Conservation (phyloP, 92 coral and sea anemone genomes). For the Ricordea florida region DNA sequence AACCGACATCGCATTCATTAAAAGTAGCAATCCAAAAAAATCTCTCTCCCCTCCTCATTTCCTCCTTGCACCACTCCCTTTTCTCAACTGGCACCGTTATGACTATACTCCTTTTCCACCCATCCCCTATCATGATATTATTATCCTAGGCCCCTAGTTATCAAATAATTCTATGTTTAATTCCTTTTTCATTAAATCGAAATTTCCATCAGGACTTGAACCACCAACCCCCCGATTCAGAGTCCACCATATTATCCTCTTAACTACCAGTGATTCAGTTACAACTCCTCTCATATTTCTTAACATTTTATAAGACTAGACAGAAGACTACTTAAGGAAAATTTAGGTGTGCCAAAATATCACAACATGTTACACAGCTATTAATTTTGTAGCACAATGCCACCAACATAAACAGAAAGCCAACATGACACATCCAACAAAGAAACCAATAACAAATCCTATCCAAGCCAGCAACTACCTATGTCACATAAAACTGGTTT, state of each 20-base stretch:
- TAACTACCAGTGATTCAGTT: not conserved
- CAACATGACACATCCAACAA: not conserved
- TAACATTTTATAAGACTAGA: not conserved
- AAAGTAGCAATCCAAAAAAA: no score
- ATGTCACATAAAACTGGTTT: not conserved
- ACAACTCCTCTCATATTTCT: not conserved
- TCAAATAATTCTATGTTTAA: no score
- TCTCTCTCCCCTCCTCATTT: no score
- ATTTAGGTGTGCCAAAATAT: not conserved
- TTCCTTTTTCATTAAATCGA: not conserved
- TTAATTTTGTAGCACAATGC: not conserved
- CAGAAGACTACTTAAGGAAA: not conserved
- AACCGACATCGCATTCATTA: no score
- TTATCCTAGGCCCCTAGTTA: no score
- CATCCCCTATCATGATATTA: not conserved
- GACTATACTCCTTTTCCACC: not conserved
- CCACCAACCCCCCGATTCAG: constrained; percentile 5
- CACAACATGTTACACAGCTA: not conserved
- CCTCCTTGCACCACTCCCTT: not conserved
- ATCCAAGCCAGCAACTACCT: not conserved
- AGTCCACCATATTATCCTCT: constrained; percentile 4
- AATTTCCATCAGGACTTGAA: not conserved
- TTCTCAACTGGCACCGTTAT: no score
- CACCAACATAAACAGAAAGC: not conserved
- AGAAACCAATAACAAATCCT: not conserved